Evolutionary conservation across 2,888 invertebrate genomes (phyloP).

Genomic region (Drosophila acutilabella): DNA sequence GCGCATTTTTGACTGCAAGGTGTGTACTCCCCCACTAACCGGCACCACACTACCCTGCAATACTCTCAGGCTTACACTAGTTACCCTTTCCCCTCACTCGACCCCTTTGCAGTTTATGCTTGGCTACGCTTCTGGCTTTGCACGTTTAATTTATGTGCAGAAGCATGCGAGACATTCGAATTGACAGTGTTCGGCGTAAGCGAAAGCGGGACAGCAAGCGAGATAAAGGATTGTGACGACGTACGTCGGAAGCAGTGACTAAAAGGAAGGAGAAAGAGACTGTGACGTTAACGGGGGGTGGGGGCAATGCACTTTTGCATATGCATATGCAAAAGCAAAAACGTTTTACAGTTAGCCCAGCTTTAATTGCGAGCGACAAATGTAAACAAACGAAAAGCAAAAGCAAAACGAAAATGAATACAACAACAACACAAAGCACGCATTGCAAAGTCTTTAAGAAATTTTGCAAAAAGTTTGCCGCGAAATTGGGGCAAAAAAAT

Average conservation of each 20-base stretch:
- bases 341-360: conserved; percentile 1
- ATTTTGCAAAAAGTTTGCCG: conserved; percentile 46
- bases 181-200: conserved; percentile 33
- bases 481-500: conserved; percentile 55
- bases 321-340: conserved; percentile 36
- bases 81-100: background rate
- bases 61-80: too few relatives aligned
- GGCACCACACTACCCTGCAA: too few relatives aligned
- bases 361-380: too few relatives aligned
- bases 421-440: conserved; percentile 4
- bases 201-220: background rate
- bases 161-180: conserved; percentile 59
- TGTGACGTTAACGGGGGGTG: background rate
- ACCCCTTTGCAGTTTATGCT: conserved; percentile 52
- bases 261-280: background rate
- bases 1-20: conserved; percentile 52
- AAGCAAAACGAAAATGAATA: background rate
- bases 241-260: background rate
- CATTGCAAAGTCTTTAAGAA: conserved; percentile 50
- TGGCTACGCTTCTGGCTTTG: conserved; percentile 69
- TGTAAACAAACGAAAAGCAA: conserved; percentile 8
- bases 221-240: background rate
- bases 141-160: conserved; percentile 76
- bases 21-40: too few relatives aligned
- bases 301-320: conserved; percentile 55